Conservation (phyloP, 1,140 invertebrate species). For the Aphis craccivora region DNA sequence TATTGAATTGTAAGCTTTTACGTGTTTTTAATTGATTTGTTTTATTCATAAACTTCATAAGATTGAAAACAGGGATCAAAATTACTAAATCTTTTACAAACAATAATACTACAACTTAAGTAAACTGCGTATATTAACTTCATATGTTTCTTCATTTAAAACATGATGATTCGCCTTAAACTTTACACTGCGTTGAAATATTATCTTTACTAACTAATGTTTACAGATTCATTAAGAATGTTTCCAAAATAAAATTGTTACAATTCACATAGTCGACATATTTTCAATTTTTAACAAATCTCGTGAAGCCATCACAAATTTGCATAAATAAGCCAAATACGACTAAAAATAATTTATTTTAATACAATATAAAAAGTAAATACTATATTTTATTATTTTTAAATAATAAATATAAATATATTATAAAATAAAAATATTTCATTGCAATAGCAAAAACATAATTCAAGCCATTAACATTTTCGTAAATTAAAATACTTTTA, state of each 20-base stretch:
- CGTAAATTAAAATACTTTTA: neutral
- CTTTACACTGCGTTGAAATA: neutral
- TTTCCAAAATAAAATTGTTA: neutral
- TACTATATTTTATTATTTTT: neutral
- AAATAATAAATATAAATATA: too few species aligned
- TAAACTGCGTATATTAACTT: neutral
- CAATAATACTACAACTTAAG: neutral
- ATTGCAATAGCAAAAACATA: neutral
- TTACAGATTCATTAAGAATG: neutral
- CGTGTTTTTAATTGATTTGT: neutral
- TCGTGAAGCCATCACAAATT: neutral
- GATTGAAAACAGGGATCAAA: neutral
- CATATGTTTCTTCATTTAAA: neutral
- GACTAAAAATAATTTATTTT: neutral
- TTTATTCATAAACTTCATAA: neutral
- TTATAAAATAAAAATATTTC: too few species aligned
- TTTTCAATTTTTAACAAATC: neutral
- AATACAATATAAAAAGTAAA: neutral
- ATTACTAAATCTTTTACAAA: neutral
- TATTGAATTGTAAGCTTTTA: neutral
- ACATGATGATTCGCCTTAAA: neutral
- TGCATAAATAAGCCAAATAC: neutral
- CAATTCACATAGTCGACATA: neutral
- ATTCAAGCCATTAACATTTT: neutral
- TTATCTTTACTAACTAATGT: neutral